phyloP scores from a whole-genome alignment of 2,888 invertebrate species.

The Automeris io region DNA sequence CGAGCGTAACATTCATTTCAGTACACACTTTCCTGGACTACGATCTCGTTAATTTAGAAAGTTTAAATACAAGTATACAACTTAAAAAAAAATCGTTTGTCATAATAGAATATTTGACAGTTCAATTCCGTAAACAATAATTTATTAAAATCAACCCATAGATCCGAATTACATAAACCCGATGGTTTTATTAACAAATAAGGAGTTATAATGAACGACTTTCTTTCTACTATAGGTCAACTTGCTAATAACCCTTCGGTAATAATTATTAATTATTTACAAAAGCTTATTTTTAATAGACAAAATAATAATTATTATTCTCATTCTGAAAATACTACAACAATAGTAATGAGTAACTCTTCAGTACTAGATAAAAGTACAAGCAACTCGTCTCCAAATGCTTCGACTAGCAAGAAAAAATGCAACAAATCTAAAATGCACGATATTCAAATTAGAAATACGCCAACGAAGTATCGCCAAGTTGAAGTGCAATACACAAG shows the following conservation, averaged over 20 bases:
- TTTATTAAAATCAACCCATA: no score
- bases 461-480: slow-evolving; percentile 18
- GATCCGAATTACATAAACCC: no score
- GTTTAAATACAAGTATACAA: no score
- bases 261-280: slow-evolving; percentile 35
- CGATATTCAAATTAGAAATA: slow-evolving; percentile 32
- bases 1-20: no score
- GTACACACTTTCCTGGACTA: no score
- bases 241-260: slow-evolving; percentile 49
- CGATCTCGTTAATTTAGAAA: no score
- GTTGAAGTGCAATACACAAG: slow-evolving; percentile 31
- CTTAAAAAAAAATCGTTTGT: no score
- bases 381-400: background rate
- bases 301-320: slow-evolving; percentile 8
- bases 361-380: background rate
- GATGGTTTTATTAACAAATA: no score
- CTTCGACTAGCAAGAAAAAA: background rate
- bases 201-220: slow-evolving; percentile 30
- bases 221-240: slow-evolving; percentile 47
- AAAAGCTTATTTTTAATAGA: slow-evolving; percentile 24
- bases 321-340: background rate
- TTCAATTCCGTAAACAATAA: no score
- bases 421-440: slow-evolving; percentile 4
- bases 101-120: no score
- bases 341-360: background rate